phyloP scores from a whole-genome alignment of 1,140 invertebrate genomes.

The Odontomachus brunneus region DNA sequence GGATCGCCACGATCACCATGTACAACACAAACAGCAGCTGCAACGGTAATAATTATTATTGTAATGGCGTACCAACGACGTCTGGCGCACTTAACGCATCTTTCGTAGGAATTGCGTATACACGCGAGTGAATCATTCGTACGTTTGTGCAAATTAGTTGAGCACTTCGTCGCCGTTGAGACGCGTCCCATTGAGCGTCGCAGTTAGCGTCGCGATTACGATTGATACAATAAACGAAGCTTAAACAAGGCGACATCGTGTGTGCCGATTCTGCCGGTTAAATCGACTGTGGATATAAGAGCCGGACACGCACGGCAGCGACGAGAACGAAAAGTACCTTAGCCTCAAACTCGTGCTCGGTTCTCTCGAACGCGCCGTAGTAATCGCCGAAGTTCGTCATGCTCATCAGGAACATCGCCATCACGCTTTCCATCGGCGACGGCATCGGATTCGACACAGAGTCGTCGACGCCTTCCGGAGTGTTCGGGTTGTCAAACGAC shows the following conservation, averaged over 20 bases:
- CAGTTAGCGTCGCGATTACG: neutral
- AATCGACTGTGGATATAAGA: no score
- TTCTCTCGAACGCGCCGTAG: conserved; percentile 94
- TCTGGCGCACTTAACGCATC: neutral
- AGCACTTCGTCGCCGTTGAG: neutral
- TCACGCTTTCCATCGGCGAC: conserved; percentile 95
- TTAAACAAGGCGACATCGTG: neutral
- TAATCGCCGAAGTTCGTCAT: conserved; percentile 98
- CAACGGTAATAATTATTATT: neutral
- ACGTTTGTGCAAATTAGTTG: conserved; percentile 18
- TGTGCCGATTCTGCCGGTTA: no score
- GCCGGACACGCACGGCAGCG: no score
- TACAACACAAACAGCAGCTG: conserved; percentile 97
- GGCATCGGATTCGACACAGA: conserved; percentile 92
- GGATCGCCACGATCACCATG: conserved; percentile 97
- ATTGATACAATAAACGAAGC: neutral
- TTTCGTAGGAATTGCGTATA: neutral
- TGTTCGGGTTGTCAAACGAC: conserved; percentile 92
- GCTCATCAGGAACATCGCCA: conserved; percentile 99
- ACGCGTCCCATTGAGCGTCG: neutral
- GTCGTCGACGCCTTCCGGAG: conserved; percentile 90
- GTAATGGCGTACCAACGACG: neutral
- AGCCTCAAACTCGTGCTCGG: conserved; percentile 94
- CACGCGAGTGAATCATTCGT: neutral
- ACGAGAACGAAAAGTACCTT: conserved; percentile 87